Evolutionary conservation across 2,113 vertebrate genomes (phyloP).

Genomic region (Naja naja): DNA sequence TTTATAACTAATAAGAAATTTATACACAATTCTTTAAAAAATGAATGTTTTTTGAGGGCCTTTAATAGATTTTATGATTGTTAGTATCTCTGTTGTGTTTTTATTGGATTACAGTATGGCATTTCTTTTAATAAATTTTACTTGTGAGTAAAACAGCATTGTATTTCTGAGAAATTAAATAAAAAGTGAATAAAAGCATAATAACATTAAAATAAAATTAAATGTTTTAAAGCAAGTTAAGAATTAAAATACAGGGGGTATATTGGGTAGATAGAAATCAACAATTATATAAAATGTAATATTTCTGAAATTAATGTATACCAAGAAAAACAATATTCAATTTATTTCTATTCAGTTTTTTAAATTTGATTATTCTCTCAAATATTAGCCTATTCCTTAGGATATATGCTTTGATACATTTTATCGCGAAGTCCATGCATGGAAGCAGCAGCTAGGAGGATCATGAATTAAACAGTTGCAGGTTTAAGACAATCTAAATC

Average conservation of each 20-base stretch:
- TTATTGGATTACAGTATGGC: not conserved
- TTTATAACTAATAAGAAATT: not conserved
- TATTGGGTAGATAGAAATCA: not conserved
- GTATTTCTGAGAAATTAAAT: not conserved
- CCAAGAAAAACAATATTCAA: not conserved
- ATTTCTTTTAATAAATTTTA: not conserved
- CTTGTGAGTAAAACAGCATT: not conserved
- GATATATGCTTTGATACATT: not conserved
- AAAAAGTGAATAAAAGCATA: not conserved
- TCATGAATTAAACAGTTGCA: not conserved
- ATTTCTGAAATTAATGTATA: not conserved
- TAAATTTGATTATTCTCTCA: not conserved
- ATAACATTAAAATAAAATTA: not conserved
- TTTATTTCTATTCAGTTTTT: not conserved
- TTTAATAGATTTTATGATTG: not conserved
- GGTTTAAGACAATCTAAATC: too few species aligned
- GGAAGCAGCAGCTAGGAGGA: not conserved
- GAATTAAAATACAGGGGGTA: not conserved
- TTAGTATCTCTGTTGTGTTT: not conserved
- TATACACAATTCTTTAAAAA: not conserved
- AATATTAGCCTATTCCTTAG: not conserved
- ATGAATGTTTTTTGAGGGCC: not conserved
- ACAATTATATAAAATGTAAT: not conserved
- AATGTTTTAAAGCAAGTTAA: not conserved
- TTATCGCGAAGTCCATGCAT: not conserved